Percentiles rank a stretch among this genome's conserved stretches.
phyloP scores from a whole-genome alignment of 2,113 vertebrate species.

The Orcinus orca region DNA sequence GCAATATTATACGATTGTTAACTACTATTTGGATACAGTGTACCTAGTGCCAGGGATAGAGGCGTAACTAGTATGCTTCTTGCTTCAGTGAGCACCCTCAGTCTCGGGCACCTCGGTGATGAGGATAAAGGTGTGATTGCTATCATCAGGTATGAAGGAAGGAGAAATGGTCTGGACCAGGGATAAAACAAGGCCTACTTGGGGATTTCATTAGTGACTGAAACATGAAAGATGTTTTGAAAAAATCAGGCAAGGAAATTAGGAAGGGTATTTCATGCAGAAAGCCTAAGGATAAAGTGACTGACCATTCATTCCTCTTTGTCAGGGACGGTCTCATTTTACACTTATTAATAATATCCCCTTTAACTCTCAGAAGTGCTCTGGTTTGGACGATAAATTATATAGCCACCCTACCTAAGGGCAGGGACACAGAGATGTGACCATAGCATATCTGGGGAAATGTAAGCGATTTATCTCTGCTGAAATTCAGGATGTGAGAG shows the following conservation, averaged over 20 bases:
- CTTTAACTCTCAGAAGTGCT: slow-evolving; percentile 35
- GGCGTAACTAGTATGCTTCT: background rate
- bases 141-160: background rate
- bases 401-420: background rate
- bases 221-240: slow-evolving; percentile 34
- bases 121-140: background rate
- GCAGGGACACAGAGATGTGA: slow-evolving; percentile 30
- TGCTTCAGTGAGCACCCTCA: background rate
- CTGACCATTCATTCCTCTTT: slow-evolving; percentile 24
- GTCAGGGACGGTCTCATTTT: background rate
- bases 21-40: background rate
- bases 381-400: slow-evolving; percentile 8
- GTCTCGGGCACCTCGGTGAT: background rate
- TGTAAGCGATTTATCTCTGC: slow-evolving; percentile 19
- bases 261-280: background rate
- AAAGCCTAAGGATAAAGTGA: background rate
- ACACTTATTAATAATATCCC: slow-evolving; percentile 47
- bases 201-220: background rate
- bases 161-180: background rate
- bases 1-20: background rate
- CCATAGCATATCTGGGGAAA: slow-evolving; percentile 22
- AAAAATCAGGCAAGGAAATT: slow-evolving; percentile 26
- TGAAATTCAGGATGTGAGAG: slow-evolving; percentile 11
- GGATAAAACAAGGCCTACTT: background rate
- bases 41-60: background rate